Conservation (phyloP, 2,888 invertebrate species). For the Apocheima hispidaria region DNA sequence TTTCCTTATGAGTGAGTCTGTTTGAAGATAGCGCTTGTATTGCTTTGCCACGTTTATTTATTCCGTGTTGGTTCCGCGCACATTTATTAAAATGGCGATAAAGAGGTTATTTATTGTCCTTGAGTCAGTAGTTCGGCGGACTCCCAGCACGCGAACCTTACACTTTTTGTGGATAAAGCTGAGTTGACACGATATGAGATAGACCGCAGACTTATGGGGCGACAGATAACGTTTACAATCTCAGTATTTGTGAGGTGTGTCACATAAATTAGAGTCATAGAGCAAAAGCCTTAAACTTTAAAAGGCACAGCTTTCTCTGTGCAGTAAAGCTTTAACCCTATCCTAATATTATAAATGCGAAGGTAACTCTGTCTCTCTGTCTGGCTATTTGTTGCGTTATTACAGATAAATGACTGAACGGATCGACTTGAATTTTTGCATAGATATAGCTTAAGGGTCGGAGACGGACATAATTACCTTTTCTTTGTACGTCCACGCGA, state of each 20-base stretch:
- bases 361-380: too few relatives aligned
- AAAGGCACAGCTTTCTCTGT: background rate
- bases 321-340: background rate
- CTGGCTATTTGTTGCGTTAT: too few relatives aligned
- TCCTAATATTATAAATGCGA: too few relatives aligned
- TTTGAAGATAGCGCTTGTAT: conserved; percentile 68
- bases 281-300: background rate
- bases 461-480: too few relatives aligned
- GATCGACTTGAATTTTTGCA: too few relatives aligned
- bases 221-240: background rate
- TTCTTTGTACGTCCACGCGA: too few relatives aligned
- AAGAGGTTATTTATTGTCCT: conserved; percentile 81
- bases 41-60: conserved; percentile 70
- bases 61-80: conserved; percentile 72
- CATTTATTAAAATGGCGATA: conserved; percentile 84
- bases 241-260: background rate
- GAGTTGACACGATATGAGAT: conserved; percentile 47
- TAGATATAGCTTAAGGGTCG: too few relatives aligned
- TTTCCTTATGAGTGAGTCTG: conserved; percentile 56
- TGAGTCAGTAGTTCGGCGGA: conserved; percentile 58
- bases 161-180: conserved; percentile 46
- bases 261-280: background rate
- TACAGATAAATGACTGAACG: too few relatives aligned
- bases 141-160: conserved; percentile 69
- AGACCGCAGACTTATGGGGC: conserved; percentile 12